Base-by-base conservation (phyloP, 2,888 invertebrate genomes). In the Erebia ligea region DNA sequence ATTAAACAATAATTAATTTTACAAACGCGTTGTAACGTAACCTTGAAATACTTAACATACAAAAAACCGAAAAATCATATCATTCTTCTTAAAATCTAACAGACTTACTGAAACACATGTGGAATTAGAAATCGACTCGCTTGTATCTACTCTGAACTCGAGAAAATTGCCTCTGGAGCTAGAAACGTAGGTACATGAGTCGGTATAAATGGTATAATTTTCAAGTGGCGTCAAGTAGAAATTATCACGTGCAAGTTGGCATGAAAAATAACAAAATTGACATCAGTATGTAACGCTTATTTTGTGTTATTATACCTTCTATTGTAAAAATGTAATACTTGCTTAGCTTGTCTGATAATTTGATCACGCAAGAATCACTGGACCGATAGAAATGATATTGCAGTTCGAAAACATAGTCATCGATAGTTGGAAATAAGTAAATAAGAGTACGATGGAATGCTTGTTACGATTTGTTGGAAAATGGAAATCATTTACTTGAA, bases 101-200 rank as follows among this genome's bases (percentile, higher is more conserved):
- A 59, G 65, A 17, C n/a, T 17, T 17, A 19, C 17, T 54, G 15
- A 21, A 67, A 40, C 25, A 52, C 56, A 56, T 67, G 40, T 45
- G 17, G 63, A 70, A 70, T 67, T 70, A 70, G 70, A 70, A 70
- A 70, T 67, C 70, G 62, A 2, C 48, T 61, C 67, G 21, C 50
- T n/a, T n/a, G 50, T 69, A 69, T 50, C 34, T 45, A 59, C 52
- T 65, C 42, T 59, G 52, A 42, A 65, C 61, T 61, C 61, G 45
- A 61, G 61, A 61, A 61, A 59, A 69, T 65, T 69, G 42, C 52
- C 59, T 62, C 42, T 34, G 34, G 34, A 45, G 34, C 50, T 50
- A 63, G 45, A 61, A 50, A 63, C 34, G 17, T 45, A 45, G 4
- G 17, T 34, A 21, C 63, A 63, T 63, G 25, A 63, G 52, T 63